Base-by-base conservation (phyloP, 2,888 invertebrate genomes). In the Mimumesa dahlbomi region DNA sequence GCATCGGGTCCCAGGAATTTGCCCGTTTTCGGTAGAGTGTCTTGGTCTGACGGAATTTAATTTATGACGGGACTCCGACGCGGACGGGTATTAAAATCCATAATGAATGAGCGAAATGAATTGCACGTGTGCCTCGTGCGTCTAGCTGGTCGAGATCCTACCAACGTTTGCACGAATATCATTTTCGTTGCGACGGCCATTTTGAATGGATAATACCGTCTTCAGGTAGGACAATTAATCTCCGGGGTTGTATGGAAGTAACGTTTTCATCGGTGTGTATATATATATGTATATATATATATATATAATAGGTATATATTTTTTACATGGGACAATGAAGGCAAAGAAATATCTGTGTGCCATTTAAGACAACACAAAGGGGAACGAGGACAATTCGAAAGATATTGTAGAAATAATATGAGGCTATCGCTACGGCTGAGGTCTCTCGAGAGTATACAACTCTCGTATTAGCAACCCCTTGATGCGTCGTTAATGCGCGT, bases 31-130 rank as follows among this genome's bases (percentile, higher is more conserved):
- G 49, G 54, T 40, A 58, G 58, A 43, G 34, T 53, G 54, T 50
- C 56, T n/a, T n/a, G n/a, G 42, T 57, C 65, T 40, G 66, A 52
- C 59, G 52, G 56, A 11, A 46, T 76, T 73, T 76, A 79, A 79
- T 79, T 79, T 76, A 76, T 69, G 70, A 71, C 40, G 43, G 63
- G 29, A 25, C 48, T 25, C 48, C 49, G 25, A 56, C 49, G 66
- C 56, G 57, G 64, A 36, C 38, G 42, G 70, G 65, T 79, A 79
- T 79, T 79, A 79, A 79, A 76, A 76, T 79, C 73, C 59, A 75
- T 73, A 79, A 79, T 79, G 75, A 79, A 78, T 50, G 78, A 75
- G 63, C 67, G 50, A 65, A 70, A 78, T 79, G 75, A 79, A 78
- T 78, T 70, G 61, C 70, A 67, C 67, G 62, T 31, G 61, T 70